Percentiles rank a stretch among this genome's conserved stretches.
Evolutionary conservation across 2,888 invertebrate genomes (phyloP).

Genomic region (Sthenelais limicola): DNA sequence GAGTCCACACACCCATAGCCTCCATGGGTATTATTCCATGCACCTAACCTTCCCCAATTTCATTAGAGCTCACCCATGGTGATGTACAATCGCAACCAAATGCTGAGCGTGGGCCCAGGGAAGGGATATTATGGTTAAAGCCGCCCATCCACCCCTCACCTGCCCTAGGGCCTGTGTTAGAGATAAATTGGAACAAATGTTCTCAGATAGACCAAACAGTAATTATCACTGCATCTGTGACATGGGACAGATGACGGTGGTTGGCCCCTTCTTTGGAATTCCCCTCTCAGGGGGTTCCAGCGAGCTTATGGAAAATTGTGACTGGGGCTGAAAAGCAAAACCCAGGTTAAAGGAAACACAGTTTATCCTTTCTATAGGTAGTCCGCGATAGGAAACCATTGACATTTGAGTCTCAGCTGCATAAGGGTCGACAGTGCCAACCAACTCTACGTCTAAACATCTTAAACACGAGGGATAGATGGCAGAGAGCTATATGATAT

Average conservation of each 20-base stretch:
- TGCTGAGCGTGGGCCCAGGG: constrained; percentile 13
- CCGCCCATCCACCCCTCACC: constrained; percentile 16
- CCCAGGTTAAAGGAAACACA: too few species aligned
- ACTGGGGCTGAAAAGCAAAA: too few species aligned
- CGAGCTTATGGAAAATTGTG: too few species aligned
- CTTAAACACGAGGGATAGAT: too few species aligned
- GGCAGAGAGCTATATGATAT: too few species aligned
- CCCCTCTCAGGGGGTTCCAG: too few species aligned
- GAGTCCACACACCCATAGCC: neutral
- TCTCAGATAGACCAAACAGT: constrained; percentile 1
- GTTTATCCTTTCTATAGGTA: too few species aligned
- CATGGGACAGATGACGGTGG: neutral
- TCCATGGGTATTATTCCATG: constrained; percentile 12
- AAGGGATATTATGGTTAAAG: constrained; percentile 40
- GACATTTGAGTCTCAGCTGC: too few species aligned
- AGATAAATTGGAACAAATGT: constrained; percentile 11
- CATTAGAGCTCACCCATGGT: constrained; percentile 22
- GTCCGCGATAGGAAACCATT: too few species aligned
- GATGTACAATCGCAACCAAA: constrained; percentile 28
- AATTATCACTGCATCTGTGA: neutral
- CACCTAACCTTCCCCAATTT: constrained; percentile 1
- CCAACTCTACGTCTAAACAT: too few species aligned
- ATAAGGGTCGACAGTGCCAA: too few species aligned
- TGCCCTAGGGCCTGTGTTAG: constrained; percentile 9
- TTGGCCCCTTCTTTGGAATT: neutral